These are phyloP conservation scores for Equus przewalskii DNA, from an alignment of 2,113 vertebrate species.

Conservation along the genomic window DNA sequence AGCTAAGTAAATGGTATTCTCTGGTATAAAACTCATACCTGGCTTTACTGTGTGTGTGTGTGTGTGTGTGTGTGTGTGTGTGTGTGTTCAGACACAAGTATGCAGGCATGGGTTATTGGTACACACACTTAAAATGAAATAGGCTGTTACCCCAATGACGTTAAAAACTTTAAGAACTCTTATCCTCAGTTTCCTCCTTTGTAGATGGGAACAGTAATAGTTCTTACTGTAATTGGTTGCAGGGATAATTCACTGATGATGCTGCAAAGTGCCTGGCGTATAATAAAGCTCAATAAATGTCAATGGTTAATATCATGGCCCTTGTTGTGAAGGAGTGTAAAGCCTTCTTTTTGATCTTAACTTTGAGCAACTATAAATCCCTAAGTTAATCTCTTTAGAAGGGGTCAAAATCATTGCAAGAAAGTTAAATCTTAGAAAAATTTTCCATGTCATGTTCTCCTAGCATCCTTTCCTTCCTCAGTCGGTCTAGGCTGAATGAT, in stretches of 20 bases:
- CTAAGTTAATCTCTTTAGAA: constrained; percentile 11
- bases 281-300: constrained; percentile 6
- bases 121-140: not conserved
- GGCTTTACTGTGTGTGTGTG: not conserved
- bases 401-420: not conserved
- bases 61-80: not conserved
- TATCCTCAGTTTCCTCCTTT: not conserved
- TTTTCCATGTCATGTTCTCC: not conserved
- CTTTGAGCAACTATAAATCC: not conserved
- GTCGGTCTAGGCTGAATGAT: not conserved
- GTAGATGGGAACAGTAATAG: not conserved
- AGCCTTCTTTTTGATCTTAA: constrained; percentile 31
- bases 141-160: not conserved
- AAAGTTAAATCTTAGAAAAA: not conserved
- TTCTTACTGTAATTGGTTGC: not conserved
- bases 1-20: not conserved
- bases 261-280: not conserved
- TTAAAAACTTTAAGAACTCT: not conserved
- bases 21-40: not conserved
- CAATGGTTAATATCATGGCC: not conserved
- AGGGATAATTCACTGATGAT: not conserved
- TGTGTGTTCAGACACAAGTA: not conserved
- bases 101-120: not conserved
- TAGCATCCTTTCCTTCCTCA: not conserved
- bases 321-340: not conserved